Base-by-base conservation (phyloP, 2,888 invertebrate genomes). In the Opisthograptis luteolata region DNA sequence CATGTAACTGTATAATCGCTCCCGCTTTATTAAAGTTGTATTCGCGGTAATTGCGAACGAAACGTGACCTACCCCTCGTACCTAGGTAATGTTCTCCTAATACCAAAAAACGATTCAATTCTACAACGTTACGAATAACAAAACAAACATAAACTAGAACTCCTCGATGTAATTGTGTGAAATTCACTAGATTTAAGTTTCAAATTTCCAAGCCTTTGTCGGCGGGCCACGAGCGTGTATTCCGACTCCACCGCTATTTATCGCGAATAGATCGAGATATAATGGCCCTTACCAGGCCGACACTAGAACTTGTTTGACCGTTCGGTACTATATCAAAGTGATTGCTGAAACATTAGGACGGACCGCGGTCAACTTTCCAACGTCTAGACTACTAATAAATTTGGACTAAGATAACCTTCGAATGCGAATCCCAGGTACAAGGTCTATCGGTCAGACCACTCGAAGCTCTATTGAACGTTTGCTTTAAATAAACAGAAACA, bases 1-100 rank as follows among this genome's bases (percentile, higher is more conserved):
- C 73, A 61, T 75, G 74, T 79, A 75, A 76, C 72, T 67, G 73
- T 77, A 76, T 81, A 82, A 84, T 82, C 74, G 75, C 61, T 70
- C 62, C 66, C 64, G 61, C 70, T 82, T 82, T 81, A 79, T 76
- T 63, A 68, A 62, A 69, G 68, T 66, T 79, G 73, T 81, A 79
- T 84, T 85, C 64, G 70, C 66, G 73, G 78, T 80, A 81, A 84
- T 82, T 79, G 76, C 74, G 61, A 65, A 64, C 68, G 60, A 61
- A 62, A 35, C 66, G 70, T 66, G 68, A 58, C 64, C 55, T 3
- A n/a, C 65, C 42, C 66, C 67, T 64, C n/a, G n/a, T 55, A 64
- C 67, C 60, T 64, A 63, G 63, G 62, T 73, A 75, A 71, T 64
- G 60, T 65, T 63, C 60, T 67, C 44, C 60, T 48, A 32, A 55